Evolutionary conservation across 92 coral and sea anemone genomes (phyloP).

Genomic region (Phenganax subtilis): DNA sequence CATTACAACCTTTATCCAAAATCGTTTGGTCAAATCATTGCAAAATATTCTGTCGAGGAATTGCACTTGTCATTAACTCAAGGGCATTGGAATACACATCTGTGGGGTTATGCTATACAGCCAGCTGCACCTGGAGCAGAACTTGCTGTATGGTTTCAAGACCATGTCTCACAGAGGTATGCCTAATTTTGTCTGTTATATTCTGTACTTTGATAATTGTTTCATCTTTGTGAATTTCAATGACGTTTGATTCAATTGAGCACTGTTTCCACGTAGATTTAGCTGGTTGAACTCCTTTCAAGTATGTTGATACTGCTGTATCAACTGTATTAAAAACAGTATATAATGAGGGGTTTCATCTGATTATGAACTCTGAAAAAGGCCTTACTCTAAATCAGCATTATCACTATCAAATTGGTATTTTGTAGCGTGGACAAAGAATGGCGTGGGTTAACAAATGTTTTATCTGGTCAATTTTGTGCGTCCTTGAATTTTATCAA

Average conservation of each 20-base stretch:
- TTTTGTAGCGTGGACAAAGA: constrained; percentile 70
- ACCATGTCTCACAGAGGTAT: constrained; percentile 68
- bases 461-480: constrained; percentile 93
- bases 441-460: constrained; percentile 92
- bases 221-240: too few species aligned
- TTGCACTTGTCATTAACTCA: constrained; percentile 84
- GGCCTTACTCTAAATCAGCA: background rate
- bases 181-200: background rate
- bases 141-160: constrained; percentile 98
- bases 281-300: background rate
- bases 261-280: too few species aligned
- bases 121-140: constrained; percentile 97
- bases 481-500: constrained; percentile 95
- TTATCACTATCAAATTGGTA: background rate
- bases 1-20: constrained; percentile 87
- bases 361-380: background rate
- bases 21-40: constrained; percentile 92
- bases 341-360: background rate
- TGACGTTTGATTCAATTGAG: too few species aligned
- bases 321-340: background rate
- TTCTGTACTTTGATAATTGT: too few species aligned
- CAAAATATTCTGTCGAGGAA: constrained; percentile 84
- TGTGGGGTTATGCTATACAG: constrained; percentile 88
- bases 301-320: background rate
- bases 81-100: constrained; percentile 87